These are phyloP conservation scores for Lepidochrysops patricia DNA, from an alignment of 2,888 invertebrate genomes.

Conservation along the genomic window DNA sequence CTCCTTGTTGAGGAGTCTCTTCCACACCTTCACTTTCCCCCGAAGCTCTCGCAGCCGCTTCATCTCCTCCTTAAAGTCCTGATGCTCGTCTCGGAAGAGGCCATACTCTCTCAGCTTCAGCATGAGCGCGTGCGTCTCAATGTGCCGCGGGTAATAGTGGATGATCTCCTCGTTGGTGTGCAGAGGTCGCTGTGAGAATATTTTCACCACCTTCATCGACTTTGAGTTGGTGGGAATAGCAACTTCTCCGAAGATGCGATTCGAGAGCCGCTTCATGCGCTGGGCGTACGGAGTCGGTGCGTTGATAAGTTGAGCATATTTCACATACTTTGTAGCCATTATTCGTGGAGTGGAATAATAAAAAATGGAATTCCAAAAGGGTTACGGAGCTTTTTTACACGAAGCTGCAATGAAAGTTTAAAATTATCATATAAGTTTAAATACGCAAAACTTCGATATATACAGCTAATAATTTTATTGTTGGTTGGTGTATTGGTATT, in stretches of 20 bases:
- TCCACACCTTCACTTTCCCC: constrained; percentile 80
- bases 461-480: no score
- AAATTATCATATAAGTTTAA: no score
- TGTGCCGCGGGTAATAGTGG: constrained; percentile 90
- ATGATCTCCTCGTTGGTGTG: constrained; percentile 82
- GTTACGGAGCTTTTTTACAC: background rate
- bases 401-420: no score
- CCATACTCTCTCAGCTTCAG: constrained; percentile 82
- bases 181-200: constrained; percentile 84
- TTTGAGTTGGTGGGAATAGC: constrained; percentile 81
- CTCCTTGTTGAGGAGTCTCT: constrained; percentile 38
- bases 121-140: constrained; percentile 84
- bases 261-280: constrained; percentile 89
- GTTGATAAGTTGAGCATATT: constrained; percentile 81
- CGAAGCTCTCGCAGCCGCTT: constrained; percentile 81
- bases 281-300: constrained; percentile 85
- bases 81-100: constrained; percentile 89
- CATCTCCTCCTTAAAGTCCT: constrained; percentile 93
- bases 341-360: background rate
- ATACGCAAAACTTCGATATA: no score
- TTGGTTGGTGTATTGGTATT: no score
- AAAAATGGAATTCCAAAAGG: background rate
- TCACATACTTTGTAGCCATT: constrained; percentile 78
- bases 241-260: constrained; percentile 92
- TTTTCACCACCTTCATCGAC: constrained; percentile 86